Conservation (phyloP, 2,888 invertebrate genomes). For the Drosophila recens region DNA sequence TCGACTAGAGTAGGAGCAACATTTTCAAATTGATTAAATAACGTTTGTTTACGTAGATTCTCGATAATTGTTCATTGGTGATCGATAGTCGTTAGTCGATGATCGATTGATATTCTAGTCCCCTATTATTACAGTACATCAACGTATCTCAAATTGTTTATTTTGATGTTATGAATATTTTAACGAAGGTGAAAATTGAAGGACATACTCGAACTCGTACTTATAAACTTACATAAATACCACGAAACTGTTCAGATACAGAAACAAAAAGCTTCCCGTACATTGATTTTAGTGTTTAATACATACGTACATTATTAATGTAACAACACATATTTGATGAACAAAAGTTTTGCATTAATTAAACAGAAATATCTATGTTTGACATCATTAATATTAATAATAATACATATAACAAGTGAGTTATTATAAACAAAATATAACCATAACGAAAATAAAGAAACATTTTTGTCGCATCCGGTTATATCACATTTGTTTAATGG, state of each 20-base stretch:
- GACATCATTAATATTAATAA: slow-evolving; percentile 65
- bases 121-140: slow-evolving; percentile 10
- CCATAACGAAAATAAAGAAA: slow-evolving; percentile 59
- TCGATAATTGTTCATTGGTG: slow-evolving; percentile 21
- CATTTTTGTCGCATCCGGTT: slow-evolving; percentile 66
- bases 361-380: slow-evolving; percentile 74
- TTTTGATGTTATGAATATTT: slow-evolving; percentile 50
- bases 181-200: slow-evolving; percentile 28
- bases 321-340: slow-evolving; percentile 47
- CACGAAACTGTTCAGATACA: slow-evolving; percentile 58
- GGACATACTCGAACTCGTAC: slow-evolving; percentile 13
- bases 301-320: slow-evolving; percentile 45
- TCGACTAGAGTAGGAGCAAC: slow-evolving; percentile 49
- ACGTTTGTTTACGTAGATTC: slow-evolving; percentile 22
- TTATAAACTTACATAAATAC: slow-evolving; percentile 25
- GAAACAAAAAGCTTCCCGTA: slow-evolving; percentile 68
- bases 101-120: slow-evolving; percentile 25
- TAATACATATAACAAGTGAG: slow-evolving; percentile 56
- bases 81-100: slow-evolving; percentile 11
- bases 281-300: slow-evolving; percentile 67
- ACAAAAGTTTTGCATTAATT: slow-evolving; percentile 69
- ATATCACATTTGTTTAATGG: slow-evolving; percentile 43
- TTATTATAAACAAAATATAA: slow-evolving; percentile 63
- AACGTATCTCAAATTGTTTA: slow-evolving; percentile 28
- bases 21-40: slow-evolving; percentile 33